Evolutionary conservation across 1,140 invertebrate species (phyloP), one percentile per base, ranked within the genome.

Genomic region (Aricia agestis): DNA sequence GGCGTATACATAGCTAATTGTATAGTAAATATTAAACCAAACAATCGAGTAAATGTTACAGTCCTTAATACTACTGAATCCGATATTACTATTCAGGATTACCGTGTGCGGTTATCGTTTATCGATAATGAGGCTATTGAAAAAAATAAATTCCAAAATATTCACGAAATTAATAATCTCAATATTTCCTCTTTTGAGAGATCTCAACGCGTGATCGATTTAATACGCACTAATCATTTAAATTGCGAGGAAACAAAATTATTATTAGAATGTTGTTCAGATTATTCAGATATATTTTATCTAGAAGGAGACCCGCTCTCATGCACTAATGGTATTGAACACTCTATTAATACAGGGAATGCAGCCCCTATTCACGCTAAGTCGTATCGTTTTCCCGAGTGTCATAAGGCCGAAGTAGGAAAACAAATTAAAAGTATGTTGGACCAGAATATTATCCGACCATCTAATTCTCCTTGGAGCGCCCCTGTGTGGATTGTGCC

Each of bases 381-480:
- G 67, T 71, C 76, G 2, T 79, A 79, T 67, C 66, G 78, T 11
- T 79, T 76, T n/a, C 74, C 76, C 13, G 72, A 77, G n/a, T 69
- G 67, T 10, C 74, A 77, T 19, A 77, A 77, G 36, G 52, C 74
- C 17, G 79, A 81, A 75, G 75, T 77, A 0, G 68, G 74, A 32
- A 68, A 15, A 1, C 79, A 79, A 77, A 76, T 81, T 25, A 57
- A 72, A 15, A 76, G 74, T 61, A 75, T 80, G 73, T 66, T 80
- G n/a, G 61, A 76, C 4, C 66, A 78, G 61, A 36, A 67, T 36
- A 71, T 71, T 7, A 36, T 36, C 36, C 36, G 36, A 36, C 36
- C 36, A 4, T 36, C 36, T 7, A 36, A 72, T 72, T 7, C 52
- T 52, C 11, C 57, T 72, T 25, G 25, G 6, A 36, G 9, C 1